Evolutionary conservation across 2,888 invertebrate species (phyloP).

Genomic region (Sinotaia quadrata): DNA sequence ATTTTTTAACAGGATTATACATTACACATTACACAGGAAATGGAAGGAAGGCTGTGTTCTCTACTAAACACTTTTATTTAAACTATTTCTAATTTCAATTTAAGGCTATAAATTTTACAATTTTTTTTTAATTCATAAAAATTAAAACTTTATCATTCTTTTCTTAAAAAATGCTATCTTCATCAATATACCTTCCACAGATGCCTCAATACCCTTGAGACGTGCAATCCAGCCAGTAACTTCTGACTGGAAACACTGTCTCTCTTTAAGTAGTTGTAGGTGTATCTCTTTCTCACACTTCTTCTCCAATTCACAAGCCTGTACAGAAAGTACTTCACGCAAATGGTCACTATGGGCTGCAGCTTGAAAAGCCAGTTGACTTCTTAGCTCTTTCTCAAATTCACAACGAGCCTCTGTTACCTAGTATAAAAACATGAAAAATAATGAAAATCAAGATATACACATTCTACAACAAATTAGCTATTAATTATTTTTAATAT

Average conservation of each 20-base stretch:
- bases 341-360: constrained; percentile 85
- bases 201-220: constrained; percentile 83
- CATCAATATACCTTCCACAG: constrained; percentile 80
- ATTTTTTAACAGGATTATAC: too few relatives aligned
- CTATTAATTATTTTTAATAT: too few relatives aligned
- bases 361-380: constrained; percentile 86
- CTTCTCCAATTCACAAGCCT: constrained; percentile 77
- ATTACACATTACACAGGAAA: too few relatives aligned
- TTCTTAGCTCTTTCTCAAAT: constrained; percentile 81
- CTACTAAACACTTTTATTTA: too few relatives aligned
- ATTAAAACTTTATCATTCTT: too few relatives aligned
- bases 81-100: too few relatives aligned
- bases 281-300: constrained; percentile 75
- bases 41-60: too few relatives aligned
- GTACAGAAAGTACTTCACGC: constrained; percentile 76
- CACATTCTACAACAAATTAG: too few relatives aligned
- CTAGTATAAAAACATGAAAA: constrained; percentile 9
- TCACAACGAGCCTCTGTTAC: constrained; percentile 54
- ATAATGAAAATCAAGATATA: background rate
- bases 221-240: constrained; percentile 83
- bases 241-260: constrained; percentile 80
- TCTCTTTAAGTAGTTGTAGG: constrained; percentile 80
- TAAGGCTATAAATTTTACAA: too few relatives aligned
- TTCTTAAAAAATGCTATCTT: too few relatives aligned
- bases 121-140: too few relatives aligned